Percentiles rank a stretch among this genome's conserved stretches.
Conservation (phyloP, 2,888 invertebrate genomes). For the Eudasyphora cyanicolor region DNA sequence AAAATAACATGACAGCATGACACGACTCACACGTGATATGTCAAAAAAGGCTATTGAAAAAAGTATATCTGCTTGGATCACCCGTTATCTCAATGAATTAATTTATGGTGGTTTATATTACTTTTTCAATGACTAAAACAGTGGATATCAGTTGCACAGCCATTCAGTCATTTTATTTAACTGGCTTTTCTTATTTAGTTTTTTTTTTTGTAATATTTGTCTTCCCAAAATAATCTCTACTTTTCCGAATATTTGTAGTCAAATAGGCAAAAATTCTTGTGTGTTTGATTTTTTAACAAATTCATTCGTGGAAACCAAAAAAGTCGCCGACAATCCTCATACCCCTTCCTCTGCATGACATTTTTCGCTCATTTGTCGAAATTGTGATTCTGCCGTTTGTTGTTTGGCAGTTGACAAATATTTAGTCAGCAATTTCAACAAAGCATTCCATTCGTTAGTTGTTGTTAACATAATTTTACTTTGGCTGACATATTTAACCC, state of each 20-base stretch:
- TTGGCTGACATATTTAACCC: constrained; percentile 10
- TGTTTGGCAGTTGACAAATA: constrained; percentile 68
- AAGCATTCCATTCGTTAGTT: constrained; percentile 62
- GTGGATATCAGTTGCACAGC: no score
- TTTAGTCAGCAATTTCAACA: constrained; percentile 67
- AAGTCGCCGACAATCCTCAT: constrained; percentile 14
- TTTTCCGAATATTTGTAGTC: constrained; percentile 31
- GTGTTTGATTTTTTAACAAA: constrained; percentile 49
- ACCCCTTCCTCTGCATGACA: constrained; percentile 14
- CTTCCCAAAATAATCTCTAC: neutral
- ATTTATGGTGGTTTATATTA: no score
- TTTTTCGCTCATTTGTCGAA: constrained; percentile 35
- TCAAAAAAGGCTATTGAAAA: no score
- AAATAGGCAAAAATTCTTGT: constrained; percentile 58
- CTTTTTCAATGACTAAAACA: no score
- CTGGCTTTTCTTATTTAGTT: no score
- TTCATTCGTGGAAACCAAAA: constrained; percentile 3
- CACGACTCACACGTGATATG: no score
- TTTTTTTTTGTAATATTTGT: neutral
- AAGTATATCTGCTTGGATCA: no score
- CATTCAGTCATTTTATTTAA: no score
- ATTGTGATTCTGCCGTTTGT: constrained; percentile 53
- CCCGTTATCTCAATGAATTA: no score
- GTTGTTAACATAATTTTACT: constrained; percentile 42
- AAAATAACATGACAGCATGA: no score